Evolutionary conservation across 2,113 vertebrate genomes (phyloP).

Genomic region (Bujurquina vittata): DNA sequence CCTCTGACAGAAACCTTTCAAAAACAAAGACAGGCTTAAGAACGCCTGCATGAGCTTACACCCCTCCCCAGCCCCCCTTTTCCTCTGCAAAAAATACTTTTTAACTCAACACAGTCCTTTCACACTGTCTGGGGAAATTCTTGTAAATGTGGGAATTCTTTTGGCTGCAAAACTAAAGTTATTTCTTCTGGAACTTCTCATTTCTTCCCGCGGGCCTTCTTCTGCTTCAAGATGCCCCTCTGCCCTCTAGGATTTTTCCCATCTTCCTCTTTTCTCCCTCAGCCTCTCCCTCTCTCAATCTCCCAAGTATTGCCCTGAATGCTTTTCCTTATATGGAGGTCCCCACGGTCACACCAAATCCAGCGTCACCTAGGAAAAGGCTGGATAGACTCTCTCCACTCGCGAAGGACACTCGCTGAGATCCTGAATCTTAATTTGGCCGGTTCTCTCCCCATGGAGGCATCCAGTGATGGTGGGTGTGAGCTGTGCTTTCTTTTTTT

Average conservation of each 20-base stretch:
- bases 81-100: not conserved
- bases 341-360: conserved; percentile 46
- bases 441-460: conserved; percentile 24
- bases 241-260: conserved; percentile 7
- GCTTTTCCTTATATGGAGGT: conserved; percentile 70
- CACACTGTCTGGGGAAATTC: not conserved
- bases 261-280: not conserved
- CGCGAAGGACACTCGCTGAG: conserved; percentile 19
- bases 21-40: conserved; percentile 29
- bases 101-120: conserved; percentile 4
- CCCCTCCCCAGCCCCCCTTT: not conserved
- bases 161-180: not conserved
- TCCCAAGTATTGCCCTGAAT: conserved; percentile 63
- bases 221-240: not conserved
- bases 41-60: not conserved
- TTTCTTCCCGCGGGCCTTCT: not conserved
- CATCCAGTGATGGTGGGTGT: conserved; percentile 9
- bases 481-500: conserved; percentile 46
- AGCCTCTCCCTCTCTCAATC: conserved; percentile 18
- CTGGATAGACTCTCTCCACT: conserved; percentile 17
- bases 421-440: conserved; percentile 49
- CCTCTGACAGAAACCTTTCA: conserved; percentile 1
- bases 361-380: conserved; percentile 38
- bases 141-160: not conserved
- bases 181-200: conserved; percentile 5